Evolutionary conservation across 2,797 vertebrate species (phyloP).

Genomic region (Taeniopygia guttata): DNA sequence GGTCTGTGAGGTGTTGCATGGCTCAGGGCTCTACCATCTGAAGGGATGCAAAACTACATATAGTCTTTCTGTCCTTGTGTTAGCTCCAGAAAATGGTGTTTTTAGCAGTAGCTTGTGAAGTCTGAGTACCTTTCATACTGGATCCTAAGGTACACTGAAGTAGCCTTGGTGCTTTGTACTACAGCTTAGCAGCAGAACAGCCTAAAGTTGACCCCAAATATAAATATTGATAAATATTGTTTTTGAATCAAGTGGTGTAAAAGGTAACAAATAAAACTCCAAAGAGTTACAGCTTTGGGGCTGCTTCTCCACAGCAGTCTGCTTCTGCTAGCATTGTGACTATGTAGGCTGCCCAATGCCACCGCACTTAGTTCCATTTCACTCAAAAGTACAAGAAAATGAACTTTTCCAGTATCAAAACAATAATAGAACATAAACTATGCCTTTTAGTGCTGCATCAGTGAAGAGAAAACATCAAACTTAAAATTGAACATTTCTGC

Average conservation of each 20-base stretch:
- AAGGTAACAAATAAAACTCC: neutral
- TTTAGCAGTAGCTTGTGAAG: neutral
- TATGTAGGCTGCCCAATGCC: neutral
- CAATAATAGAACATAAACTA: neutral
- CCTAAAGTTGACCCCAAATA: neutral
- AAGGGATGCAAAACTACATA: neutral
- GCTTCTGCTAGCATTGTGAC: neutral
- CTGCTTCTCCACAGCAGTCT: neutral
- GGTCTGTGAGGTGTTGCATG: neutral
- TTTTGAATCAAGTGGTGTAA: neutral
- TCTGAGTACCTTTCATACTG: neutral
- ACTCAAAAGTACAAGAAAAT: neutral
- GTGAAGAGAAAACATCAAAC: neutral
- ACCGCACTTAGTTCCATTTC: neutral
- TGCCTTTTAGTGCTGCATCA: neutral
- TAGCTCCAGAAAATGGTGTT: neutral
- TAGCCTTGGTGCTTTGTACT: neutral
- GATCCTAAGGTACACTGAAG: neutral
- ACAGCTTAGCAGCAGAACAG: neutral
- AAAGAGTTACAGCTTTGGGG: neutral
- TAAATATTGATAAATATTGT: too few relatives aligned
- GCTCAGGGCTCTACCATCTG: neutral
- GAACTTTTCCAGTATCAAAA: neutral
- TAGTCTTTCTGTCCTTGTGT: neutral
- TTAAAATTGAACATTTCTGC: neutral